These are phyloP conservation scores for Thinocorus orbignyianus DNA, from an alignment of 2,113 vertebrate species.

Conservation along the genomic window DNA sequence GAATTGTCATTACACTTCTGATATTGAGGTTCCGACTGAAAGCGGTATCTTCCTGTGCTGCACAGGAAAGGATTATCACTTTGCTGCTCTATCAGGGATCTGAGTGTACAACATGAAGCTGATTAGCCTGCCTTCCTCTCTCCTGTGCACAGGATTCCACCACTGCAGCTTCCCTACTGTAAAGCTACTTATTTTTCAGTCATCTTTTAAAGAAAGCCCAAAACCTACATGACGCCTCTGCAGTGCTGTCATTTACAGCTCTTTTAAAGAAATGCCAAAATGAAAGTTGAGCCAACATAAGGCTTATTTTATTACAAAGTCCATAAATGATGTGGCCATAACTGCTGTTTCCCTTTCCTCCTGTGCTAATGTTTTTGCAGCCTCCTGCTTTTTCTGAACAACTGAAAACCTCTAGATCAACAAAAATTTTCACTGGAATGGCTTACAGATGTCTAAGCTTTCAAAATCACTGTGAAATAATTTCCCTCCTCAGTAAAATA, in stretches of 20 bases:
- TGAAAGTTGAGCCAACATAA: neutral
- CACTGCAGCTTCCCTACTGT: neutral
- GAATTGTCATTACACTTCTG: neutral
- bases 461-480: neutral
- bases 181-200: neutral
- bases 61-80: neutral
- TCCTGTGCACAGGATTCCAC: neutral
- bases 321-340: neutral
- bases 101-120: neutral
- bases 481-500: neutral
- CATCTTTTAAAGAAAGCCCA: neutral
- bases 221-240: neutral
- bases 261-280: neutral
- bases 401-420: conserved; percentile 9
- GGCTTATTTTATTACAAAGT: neutral
- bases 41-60: conserved; percentile 5
- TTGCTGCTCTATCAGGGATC: neutral
- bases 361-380: neutral
- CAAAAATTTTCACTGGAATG: conserved; percentile 16
- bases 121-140: neutral
- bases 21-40: neutral
- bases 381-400: neutral
- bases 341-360: neutral
- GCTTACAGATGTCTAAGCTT: neutral
- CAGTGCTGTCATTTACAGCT: neutral